Evolutionary conservation across 1,140 invertebrate species (phyloP), one percentile per base, ranked within the genome.

Genomic region (Heterodera schachtii): DNA sequence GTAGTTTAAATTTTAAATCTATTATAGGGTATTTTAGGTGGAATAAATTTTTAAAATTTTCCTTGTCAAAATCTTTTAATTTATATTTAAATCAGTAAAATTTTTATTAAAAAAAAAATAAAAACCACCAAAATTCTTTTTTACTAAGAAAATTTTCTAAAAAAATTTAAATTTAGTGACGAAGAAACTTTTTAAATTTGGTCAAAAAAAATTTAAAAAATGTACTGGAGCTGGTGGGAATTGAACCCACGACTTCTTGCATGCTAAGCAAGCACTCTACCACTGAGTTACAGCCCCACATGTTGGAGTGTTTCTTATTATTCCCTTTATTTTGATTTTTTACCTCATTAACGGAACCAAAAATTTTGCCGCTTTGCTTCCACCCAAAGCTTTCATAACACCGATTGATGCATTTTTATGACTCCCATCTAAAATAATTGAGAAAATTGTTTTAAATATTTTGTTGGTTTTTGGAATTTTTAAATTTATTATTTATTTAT

Each of bases 301-400:
- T 47, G 44, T 16, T 2, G 0, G 0, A 43, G 73, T 11, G 0
- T 2, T 11, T 52, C 31, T 73, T 43, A 73, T 47, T 73, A 52
- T n/a, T 73, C 49, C 19, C 3, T 16, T 19, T 73, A 83, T 7
- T 52, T 31, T 31, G 13, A 60, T 41, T 31, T 57, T n/a, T 43
- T 19, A 84, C 82, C 81, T 85, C 44, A 81, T n/a, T 57, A 86
- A 76, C 69, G 87, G 88, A 84, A 89, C 81, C 31, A 90, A 80
- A 74, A 84, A 82, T 81, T 88, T 90, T 9, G 88, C 88, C 21
- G 87, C 80, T 69, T 82, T 84, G 75, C 83, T 89, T 31, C 78
- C 85, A 43, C 89, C 88, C 85, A 86, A 89, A 75, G 84, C 81
- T 80, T 87, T 85, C 85, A 89, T 90, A 83, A 89, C 85, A 43